A percentile compares a stretch with the other conserved stretches of the same genome.
Evolutionary conservation across 2,888 invertebrate genomes (phyloP).

Genomic region (Mamestra brassicae): DNA sequence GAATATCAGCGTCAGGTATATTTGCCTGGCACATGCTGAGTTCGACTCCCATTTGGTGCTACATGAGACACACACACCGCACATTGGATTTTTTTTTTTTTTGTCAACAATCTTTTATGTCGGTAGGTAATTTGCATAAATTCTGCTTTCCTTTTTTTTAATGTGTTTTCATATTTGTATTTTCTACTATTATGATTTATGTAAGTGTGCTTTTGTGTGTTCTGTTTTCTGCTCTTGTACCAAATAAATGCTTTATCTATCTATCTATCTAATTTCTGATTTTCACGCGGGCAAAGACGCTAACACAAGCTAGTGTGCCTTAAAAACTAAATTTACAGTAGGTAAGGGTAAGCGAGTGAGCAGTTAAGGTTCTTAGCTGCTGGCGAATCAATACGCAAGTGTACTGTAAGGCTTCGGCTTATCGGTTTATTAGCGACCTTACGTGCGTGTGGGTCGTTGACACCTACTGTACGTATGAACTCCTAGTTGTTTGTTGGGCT

Average conservation of each 20-base stretch:
- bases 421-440: slow-evolving; percentile 66
- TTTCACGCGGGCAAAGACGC: not conserved
- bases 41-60: too few relatives aligned
- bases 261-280: not conserved
- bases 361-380: slow-evolving; percentile 31
- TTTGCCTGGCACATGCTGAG: too few relatives aligned
- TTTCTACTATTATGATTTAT: too few relatives aligned
- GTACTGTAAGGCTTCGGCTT: slow-evolving; percentile 68
- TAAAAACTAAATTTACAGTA: slow-evolving; percentile 1
- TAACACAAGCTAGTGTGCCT: not conserved
- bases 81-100: too few relatives aligned
- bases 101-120: too few relatives aligned
- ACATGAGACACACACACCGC: too few relatives aligned
- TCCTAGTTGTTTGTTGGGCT: slow-evolving; percentile 12
- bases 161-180: not conserved
- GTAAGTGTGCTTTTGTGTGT: too few relatives aligned
- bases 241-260: too few relatives aligned
- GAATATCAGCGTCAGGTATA: too few relatives aligned
- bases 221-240: too few relatives aligned
- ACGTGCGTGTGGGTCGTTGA: slow-evolving; percentile 66
- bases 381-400: slow-evolving; percentile 68
- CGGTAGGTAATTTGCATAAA: too few relatives aligned
- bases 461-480: slow-evolving; percentile 18
- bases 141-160: not conserved
- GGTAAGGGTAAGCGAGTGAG: slow-evolving; percentile 7